Conservation (phyloP, 2,113 vertebrate species). For the Centropus unirufus region DNA sequence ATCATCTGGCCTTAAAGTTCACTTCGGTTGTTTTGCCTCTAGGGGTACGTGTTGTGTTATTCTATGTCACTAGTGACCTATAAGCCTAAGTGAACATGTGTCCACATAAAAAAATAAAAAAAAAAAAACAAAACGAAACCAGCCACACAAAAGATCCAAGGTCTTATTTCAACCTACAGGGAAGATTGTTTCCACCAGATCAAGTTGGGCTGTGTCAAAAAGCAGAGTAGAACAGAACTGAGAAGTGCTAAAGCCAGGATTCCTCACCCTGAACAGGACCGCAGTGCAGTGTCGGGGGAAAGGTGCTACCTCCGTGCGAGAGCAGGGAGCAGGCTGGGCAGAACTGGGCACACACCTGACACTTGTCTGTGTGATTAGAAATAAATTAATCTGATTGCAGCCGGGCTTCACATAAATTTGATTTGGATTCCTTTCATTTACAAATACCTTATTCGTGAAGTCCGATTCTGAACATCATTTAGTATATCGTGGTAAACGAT, state of each 20-base stretch:
- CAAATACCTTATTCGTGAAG: background rate
- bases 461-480: background rate
- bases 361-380: background rate
- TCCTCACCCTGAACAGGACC: background rate
- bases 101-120: background rate
- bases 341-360: background rate
- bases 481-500: constrained; percentile 15
- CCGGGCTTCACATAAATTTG: background rate
- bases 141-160: background rate
- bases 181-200: background rate
- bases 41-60: background rate
- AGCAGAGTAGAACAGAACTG: background rate
- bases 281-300: background rate
- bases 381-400: background rate
- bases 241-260: background rate
- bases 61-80: constrained; percentile 11
- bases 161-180: background rate
- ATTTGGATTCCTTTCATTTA: background rate
- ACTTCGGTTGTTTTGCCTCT: constrained; percentile 23
- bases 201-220: background rate
- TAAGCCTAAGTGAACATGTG: background rate
- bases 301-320: background rate
- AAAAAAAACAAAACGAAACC: background rate
- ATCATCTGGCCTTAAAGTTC: constrained; percentile 15
- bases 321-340: background rate